Evolutionary conservation across 2,113 vertebrate genomes (phyloP).

Genomic region (Hippolais icterina): DNA sequence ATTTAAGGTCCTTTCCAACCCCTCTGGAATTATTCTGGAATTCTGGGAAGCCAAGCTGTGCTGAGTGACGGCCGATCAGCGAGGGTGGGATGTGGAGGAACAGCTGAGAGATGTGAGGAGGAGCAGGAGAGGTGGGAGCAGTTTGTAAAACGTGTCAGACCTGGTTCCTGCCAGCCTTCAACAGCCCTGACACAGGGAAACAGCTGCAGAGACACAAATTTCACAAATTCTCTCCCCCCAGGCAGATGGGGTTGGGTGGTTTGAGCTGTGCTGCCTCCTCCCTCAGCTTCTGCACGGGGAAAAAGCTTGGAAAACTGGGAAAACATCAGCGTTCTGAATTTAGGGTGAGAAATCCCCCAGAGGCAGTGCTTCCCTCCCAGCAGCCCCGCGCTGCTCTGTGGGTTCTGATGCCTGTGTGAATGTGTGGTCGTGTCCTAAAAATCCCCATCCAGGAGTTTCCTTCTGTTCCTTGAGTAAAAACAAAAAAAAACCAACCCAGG

Average conservation of each 20-base stretch:
- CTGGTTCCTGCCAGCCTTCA: not conserved
- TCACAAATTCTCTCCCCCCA: not conserved
- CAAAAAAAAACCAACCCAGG: not conserved
- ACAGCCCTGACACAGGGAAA: not conserved
- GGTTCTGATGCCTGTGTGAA: not conserved
- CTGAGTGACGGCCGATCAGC: not conserved
- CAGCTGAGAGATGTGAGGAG: not conserved
- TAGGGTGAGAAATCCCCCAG: not conserved
- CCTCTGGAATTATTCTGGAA: not conserved
- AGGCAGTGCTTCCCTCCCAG: not conserved
- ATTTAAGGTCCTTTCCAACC: not conserved
- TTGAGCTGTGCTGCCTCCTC: not conserved
- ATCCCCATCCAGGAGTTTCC: not conserved
- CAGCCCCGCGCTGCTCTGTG: not conserved
- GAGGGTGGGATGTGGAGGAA: not conserved
- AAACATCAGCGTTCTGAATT: not conserved
- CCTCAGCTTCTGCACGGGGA: fast-evolving
- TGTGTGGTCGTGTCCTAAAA: not conserved
- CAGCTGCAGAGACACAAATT: not conserved
- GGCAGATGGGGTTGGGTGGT: not conserved
- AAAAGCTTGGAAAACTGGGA: not conserved
- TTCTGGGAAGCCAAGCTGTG: not conserved
- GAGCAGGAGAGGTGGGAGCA: not conserved
- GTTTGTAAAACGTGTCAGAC: not conserved
- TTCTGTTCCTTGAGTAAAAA: not conserved